A percentile compares a stretch with the other conserved stretches of the same genome.
These are phyloP conservation scores for Crypturellus tataupa DNA, from an alignment of 2,797 vertebrate genomes.

Conservation along the genomic window DNA sequence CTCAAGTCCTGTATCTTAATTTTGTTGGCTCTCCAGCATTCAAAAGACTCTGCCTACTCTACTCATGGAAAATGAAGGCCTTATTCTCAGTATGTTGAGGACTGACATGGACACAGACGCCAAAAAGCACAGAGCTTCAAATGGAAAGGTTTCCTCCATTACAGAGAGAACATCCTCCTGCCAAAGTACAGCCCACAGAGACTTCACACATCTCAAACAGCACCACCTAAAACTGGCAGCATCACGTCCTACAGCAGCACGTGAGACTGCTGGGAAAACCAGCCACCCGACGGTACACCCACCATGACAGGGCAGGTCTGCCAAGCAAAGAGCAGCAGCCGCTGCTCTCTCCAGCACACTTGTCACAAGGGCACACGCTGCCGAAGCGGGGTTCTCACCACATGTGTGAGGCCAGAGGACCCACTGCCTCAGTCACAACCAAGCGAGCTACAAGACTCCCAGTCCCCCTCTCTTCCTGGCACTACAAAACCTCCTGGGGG, in stretches of 20 bases:
- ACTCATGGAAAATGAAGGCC: not conserved
- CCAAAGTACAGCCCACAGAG: not conserved
- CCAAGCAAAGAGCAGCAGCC: not conserved
- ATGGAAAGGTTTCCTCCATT: not conserved
- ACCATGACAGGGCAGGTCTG: not conserved
- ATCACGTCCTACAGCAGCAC: not conserved
- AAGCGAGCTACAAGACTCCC: not conserved
- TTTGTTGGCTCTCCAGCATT: not conserved
- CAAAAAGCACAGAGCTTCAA: not conserved
- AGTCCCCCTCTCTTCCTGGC: not conserved
- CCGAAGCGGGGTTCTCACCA: not conserved
- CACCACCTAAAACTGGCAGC: not conserved
- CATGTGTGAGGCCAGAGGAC: not conserved
- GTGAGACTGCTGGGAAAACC: not conserved
- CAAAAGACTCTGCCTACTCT: not conserved
- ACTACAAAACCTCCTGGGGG: not conserved
- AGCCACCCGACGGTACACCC: not conserved
- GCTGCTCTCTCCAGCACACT: not conserved
- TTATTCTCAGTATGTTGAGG: not conserved
- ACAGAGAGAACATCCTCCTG: not conserved
- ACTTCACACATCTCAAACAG: not conserved
- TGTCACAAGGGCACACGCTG: not conserved
- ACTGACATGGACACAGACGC: not conserved
- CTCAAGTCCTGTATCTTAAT: not conserved
- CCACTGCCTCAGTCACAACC: not conserved